A percentile compares a stretch with the other conserved stretches of the same genome.
Conservation (phyloP, 2,113 vertebrate species). For the Chaetops frenatus region DNA sequence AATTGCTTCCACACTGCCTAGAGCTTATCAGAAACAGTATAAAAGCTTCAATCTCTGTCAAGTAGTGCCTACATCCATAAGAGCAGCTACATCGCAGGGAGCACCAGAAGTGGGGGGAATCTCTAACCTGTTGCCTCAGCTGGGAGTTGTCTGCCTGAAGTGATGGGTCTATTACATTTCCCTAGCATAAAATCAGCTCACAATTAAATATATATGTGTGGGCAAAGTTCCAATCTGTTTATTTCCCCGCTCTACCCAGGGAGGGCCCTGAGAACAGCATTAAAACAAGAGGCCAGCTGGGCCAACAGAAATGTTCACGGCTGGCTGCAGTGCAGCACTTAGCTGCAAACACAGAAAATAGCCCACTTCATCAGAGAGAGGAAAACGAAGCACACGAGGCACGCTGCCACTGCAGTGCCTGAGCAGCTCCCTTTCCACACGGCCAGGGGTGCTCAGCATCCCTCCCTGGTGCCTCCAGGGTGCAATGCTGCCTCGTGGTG, state of each 20-base stretch:
- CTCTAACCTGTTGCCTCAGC: neutral
- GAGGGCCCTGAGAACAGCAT: neutral
- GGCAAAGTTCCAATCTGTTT: neutral
- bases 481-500: neutral
- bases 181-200: neutral
- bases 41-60: neutral
- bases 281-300: neutral
- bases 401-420: neutral
- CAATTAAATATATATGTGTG: neutral
- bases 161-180: constrained; percentile 23
- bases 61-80: neutral
- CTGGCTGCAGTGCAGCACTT: neutral
- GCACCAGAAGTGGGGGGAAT: neutral
- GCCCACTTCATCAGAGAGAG: neutral
- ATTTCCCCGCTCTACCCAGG: neutral
- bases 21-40: neutral
- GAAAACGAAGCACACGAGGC: neutral
- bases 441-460: neutral
- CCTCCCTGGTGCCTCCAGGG: neutral
- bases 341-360: neutral
- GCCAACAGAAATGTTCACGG: neutral
- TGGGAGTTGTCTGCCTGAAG: neutral
- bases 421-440: neutral
- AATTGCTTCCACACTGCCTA: neutral
- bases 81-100: neutral